Conservation (phyloP, 2,113 vertebrate species). For the Hippoglossus stenolepis region DNA sequence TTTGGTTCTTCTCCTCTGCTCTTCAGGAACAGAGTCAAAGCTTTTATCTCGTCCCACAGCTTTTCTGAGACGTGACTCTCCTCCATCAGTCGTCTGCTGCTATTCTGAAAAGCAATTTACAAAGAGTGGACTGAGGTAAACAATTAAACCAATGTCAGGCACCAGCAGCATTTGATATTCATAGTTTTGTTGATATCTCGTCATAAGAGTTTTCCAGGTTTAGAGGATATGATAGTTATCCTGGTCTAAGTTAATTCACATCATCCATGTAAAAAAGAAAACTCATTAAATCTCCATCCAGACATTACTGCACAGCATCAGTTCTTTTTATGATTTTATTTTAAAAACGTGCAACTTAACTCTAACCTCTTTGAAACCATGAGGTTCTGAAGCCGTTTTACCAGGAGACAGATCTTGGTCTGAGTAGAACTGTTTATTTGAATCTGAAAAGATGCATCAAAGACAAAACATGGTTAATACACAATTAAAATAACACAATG, state of each 20-base stretch:
- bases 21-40: slow-evolving; percentile 6
- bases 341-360: too few relatives aligned
- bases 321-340: too few relatives aligned
- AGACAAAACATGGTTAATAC: neutral
- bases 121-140: too few relatives aligned
- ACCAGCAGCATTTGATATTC: too few relatives aligned
- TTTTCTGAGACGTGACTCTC: slow-evolving; percentile 13
- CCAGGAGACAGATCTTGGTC: neutral
- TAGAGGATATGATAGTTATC: too few relatives aligned
- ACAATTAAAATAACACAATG: neutral
- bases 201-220: too few relatives aligned
- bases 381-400: slow-evolving; percentile 1
- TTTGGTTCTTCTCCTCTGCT: neutral
- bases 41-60: slow-evolving; percentile 2
- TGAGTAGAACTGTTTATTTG: neutral
- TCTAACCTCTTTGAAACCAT: slow-evolving; percentile 10
- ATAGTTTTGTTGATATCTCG: too few relatives aligned
- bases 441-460: neutral
- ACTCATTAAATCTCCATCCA: too few relatives aligned
- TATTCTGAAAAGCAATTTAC: neutral
- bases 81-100: neutral
- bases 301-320: too few relatives aligned
- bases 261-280: too few relatives aligned
- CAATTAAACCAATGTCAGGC: too few relatives aligned
- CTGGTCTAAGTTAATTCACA: too few relatives aligned